Evolutionary conservation across 2,113 vertebrate species (phyloP).

Genomic region (Notothenia coriiceps): DNA sequence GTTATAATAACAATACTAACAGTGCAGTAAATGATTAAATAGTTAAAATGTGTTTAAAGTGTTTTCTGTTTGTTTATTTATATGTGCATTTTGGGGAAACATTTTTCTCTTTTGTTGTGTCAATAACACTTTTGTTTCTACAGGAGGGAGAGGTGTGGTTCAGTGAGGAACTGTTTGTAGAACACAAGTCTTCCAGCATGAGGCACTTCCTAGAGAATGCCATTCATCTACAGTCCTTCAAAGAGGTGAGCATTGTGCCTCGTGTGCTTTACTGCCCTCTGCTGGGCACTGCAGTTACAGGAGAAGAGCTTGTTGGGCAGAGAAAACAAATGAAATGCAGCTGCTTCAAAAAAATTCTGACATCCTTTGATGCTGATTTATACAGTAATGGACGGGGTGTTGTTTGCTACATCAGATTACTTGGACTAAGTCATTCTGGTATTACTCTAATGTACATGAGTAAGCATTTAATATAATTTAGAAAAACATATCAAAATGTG

Average conservation of each 20-base stretch:
- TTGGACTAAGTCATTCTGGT: background rate
- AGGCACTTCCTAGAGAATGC: conserved; percentile 88
- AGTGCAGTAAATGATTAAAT: background rate
- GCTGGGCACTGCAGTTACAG: conserved; percentile 21
- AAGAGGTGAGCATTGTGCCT: conserved; percentile 83
- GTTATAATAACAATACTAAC: background rate
- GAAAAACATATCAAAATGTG: background rate
- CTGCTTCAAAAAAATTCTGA: background rate
- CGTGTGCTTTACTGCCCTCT: conserved; percentile 25
- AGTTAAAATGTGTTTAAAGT: background rate
- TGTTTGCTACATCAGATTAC: background rate
- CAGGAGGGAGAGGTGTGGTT: conserved; percentile 86
- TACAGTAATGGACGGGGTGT: background rate
- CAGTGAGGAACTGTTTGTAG: conserved; percentile 86
- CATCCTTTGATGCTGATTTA: background rate
- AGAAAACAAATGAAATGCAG: background rate
- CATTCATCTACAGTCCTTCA: conserved; percentile 91
- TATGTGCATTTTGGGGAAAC: background rate
- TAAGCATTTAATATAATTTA: background rate
- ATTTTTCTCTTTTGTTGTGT: background rate
- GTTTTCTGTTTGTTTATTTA: background rate
- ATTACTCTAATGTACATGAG: background rate
- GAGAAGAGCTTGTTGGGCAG: too few relatives aligned
- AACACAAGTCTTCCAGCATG: conserved; percentile 85
- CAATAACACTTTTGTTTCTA: background rate